These are phyloP conservation scores for Frieseomelitta varia DNA, from an alignment of 1,140 invertebrate species.

Conservation along the genomic window DNA sequence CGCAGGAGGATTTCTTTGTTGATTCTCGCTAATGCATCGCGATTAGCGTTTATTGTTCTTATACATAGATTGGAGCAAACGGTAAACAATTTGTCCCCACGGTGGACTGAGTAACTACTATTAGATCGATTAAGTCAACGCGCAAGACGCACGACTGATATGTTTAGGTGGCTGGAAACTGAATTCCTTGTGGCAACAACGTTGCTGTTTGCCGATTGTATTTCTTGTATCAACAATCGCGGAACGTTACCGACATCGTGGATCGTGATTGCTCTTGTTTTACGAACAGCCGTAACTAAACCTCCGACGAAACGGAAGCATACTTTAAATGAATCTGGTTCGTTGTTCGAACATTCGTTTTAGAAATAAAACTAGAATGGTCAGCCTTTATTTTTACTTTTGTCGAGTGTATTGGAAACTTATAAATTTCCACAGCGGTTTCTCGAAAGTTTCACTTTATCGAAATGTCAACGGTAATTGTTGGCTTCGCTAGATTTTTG, in stretches of 20 bases:
- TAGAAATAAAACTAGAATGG: too few relatives aligned
- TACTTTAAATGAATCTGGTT: not conserved
- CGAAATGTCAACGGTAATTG: too few relatives aligned
- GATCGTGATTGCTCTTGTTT: slow-evolving; percentile 9
- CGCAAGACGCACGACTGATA: slow-evolving; percentile 48
- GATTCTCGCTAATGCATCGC: slow-evolving; percentile 51
- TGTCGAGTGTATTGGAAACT: too few relatives aligned
- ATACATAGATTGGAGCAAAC: slow-evolving; percentile 37
- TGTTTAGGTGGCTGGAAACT: slow-evolving; percentile 56
- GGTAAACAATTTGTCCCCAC: slow-evolving; percentile 56
- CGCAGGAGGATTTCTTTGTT: not conserved
- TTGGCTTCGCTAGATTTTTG: too few relatives aligned
- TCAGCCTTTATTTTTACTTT: too few relatives aligned
- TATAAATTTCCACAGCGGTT: too few relatives aligned
- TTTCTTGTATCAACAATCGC: slow-evolving; percentile 45
- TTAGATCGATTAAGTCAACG: slow-evolving; percentile 58
- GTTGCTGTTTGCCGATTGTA: slow-evolving; percentile 47
- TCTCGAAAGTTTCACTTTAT: too few relatives aligned
- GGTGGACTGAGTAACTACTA: slow-evolving; percentile 44
- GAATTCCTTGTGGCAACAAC: slow-evolving; percentile 56
- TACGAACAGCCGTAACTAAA: not conserved
- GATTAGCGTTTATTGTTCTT: slow-evolving; percentile 51
- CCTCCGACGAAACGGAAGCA: too few relatives aligned
- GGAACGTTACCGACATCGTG: not conserved
- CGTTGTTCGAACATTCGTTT: too few relatives aligned